Base-by-base conservation (phyloP, 2,797 vertebrate genomes). In the Onychomys torridus region DNA sequence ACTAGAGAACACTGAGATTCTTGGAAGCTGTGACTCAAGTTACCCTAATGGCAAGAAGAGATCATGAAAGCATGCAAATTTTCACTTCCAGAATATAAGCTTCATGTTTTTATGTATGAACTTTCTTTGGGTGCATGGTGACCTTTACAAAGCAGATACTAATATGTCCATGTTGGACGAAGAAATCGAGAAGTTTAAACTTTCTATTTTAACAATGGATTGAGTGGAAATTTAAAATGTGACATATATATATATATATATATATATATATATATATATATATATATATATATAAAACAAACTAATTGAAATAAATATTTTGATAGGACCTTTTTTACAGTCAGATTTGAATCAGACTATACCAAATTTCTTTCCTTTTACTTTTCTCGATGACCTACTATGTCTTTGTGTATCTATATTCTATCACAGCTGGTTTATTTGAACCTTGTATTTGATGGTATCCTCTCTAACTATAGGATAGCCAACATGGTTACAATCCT, bases 381-480 rank as follows among this genome's bases (percentile, higher is more conserved):
- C 49, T 49, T 81, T 16, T 69, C 71, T 73, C 23, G 11, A 40
- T 83, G 32, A 69, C 6, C 11, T 87, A 43, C 11, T 34, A 1
- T 37, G 2, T 4, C 37, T 63, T 92, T 71, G 21, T 88, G 4
- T 43, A 78, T 19, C 0, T 7, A 1, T 37, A 37, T 25, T 82
- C 6, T 75, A 1, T 19, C 8, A 55, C 34, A 5, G 13, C 11
- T 77, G 13, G 2, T 37, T 92, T 40, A 10, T 55, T 77, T 23
- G 23, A 52, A 32, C 0, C 4, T 75, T 93, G 55, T 14, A 25
- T 49, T 32, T 78, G 23, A 14, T 78, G 37, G 29, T 71, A 76
- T 81, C 17, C 1, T 37, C 2, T 89, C 5, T n/a, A 59, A n/a
- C 67, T 40, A 0, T 16, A 6, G 61, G 13, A 7, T 0, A 79